Evolutionary conservation across 2,888 invertebrate species (phyloP).

Genomic region (Tenthredo livida): DNA sequence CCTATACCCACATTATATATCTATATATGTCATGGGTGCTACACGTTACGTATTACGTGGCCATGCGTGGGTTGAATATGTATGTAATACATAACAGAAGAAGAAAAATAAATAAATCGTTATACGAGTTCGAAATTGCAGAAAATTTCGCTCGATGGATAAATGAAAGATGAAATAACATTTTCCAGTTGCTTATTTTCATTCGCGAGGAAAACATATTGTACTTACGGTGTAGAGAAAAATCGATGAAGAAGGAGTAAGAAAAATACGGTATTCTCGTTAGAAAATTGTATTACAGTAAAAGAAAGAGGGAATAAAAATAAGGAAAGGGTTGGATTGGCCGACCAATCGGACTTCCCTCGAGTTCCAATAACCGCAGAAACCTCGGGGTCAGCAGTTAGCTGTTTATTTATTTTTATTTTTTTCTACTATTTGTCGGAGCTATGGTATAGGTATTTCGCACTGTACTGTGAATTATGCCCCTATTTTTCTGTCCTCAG

Average conservation of each 20-base stretch:
- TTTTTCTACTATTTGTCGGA: background rate
- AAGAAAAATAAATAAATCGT: background rate
- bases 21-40: background rate
- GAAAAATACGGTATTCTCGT: background rate
- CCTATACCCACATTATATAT: background rate
- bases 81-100: background rate
- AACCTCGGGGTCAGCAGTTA: background rate
- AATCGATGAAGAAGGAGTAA: background rate
- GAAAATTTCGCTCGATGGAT: background rate
- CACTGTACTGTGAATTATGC: conserved; percentile 9
- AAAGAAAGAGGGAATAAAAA: background rate
- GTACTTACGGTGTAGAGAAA: background rate
- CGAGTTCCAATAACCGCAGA: conserved; percentile 32
- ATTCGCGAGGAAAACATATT: background rate
- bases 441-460: background rate
- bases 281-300: conserved; percentile 20
- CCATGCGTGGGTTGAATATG: background rate
- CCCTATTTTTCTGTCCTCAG: conserved; percentile 20
- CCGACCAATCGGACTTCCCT: conserved; percentile 31
- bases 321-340: background rate
- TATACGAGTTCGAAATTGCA: background rate
- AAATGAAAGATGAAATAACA: background rate
- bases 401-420: conserved; percentile 20
- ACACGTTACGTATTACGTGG: background rate
- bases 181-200: background rate